Evolutionary conservation across 1,140 invertebrate genomes (phyloP).

Genomic region (Orchestia grillus): DNA sequence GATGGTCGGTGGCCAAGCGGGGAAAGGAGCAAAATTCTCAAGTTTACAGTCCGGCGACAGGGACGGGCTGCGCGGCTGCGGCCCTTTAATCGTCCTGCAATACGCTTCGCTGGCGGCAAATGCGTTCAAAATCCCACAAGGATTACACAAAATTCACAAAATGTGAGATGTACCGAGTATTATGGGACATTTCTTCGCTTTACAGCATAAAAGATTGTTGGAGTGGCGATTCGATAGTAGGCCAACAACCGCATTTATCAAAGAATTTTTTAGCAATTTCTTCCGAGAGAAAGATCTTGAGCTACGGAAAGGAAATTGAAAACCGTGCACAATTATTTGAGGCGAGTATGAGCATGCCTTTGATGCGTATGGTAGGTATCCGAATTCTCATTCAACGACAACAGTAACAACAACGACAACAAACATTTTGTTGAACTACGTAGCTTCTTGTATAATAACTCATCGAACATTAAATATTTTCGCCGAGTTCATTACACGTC

Average conservation of each 20-base stretch:
- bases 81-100: background rate
- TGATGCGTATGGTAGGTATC: background rate
- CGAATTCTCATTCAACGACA: background rate
- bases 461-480: too few relatives aligned
- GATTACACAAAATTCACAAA: background rate
- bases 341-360: background rate
- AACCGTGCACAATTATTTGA: background rate
- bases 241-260: background rate
- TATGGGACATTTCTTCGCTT: background rate
- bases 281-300: background rate
- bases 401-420: too few relatives aligned
- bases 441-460: too few relatives aligned
- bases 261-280: background rate
- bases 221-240: background rate
- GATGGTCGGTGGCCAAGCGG: background rate
- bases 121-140: background rate
- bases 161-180: background rate
- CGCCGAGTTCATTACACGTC: too few relatives aligned
- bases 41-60: background rate
- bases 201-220: background rate
- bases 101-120: background rate
- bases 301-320: background rate
- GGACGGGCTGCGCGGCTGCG: background rate
- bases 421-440: too few relatives aligned
- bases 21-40: background rate